phyloP scores from a whole-genome alignment of 2,797 vertebrate species.

The Nothura maculosa region DNA sequence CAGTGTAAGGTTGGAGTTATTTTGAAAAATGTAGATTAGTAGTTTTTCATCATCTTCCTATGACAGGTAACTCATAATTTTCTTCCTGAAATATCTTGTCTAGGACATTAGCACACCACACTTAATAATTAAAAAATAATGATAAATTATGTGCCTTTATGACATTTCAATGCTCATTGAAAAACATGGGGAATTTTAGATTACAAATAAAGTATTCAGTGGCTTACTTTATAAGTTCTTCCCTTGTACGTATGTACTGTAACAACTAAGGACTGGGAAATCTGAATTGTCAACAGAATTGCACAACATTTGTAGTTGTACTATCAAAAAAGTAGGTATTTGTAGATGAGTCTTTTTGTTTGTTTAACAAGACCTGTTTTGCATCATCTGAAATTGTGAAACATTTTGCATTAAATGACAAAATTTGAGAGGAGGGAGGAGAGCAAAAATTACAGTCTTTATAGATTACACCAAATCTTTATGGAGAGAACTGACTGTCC shows the following conservation, averaged over 20 bases:
- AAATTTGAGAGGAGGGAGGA: not conserved
- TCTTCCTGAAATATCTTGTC: not conserved
- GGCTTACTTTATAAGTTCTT: not conserved
- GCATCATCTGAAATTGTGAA: accelerated
- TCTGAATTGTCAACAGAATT: not conserved
- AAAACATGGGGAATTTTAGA: not conserved
- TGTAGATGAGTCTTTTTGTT: not conserved
- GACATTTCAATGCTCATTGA: not conserved
- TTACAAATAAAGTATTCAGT: not conserved
- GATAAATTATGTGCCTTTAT: not conserved
- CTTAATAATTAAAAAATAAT: not conserved
- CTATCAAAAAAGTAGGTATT: not conserved
- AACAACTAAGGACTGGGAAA: not conserved
- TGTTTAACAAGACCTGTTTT: not conserved
- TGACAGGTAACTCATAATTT: not conserved
- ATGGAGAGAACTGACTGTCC: not conserved
- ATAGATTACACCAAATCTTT: not conserved
- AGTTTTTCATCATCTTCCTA: not conserved
- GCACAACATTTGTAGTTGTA: not conserved
- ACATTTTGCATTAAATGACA: not conserved
- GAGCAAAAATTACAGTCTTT: not conserved
- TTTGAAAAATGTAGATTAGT: not conserved
- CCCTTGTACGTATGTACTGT: not conserved
- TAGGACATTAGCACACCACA: not conserved
- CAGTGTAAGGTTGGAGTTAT: not conserved